phyloP scores from a whole-genome alignment of 1,140 invertebrate genomes.

The Macrocentrus cingulum region DNA sequence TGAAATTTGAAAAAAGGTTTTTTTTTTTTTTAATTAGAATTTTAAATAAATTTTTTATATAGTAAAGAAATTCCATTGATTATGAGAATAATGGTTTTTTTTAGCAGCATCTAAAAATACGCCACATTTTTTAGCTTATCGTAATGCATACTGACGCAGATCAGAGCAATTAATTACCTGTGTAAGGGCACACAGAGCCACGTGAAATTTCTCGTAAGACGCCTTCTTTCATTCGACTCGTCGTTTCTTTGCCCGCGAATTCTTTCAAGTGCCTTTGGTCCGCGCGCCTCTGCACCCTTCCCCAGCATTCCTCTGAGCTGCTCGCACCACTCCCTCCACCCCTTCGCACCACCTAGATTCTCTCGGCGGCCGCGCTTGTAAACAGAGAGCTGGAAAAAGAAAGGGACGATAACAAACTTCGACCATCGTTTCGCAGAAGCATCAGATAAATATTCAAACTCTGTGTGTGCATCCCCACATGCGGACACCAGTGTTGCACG shows the following conservation, averaged over 20 bases:
- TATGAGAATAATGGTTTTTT: too few relatives aligned
- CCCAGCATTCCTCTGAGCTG: neutral
- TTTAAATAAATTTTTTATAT: too few relatives aligned
- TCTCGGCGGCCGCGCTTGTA: neutral
- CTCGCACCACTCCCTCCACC: neutral
- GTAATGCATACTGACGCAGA: neutral
- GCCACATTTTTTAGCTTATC: neutral
- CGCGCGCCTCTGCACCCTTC: neutral
- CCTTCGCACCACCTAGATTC: neutral
- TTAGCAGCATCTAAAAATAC: neutral
- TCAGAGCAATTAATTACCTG: neutral
- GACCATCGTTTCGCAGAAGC: neutral
- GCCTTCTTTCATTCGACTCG: neutral
- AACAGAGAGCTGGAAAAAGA: slow-evolving; percentile 2
- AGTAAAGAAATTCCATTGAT: too few relatives aligned
- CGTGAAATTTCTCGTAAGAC: neutral
- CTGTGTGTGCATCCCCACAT: neutral
- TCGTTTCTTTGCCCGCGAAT: neutral
- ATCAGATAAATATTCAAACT: neutral
- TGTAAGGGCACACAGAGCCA: too few relatives aligned
- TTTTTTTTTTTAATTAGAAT: too few relatives aligned
- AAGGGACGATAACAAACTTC: neutral
- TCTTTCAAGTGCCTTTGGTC: neutral
- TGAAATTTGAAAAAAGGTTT: too few relatives aligned
- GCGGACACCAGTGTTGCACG: neutral